Percentiles rank a stretch among this genome's conserved stretches.
Evolutionary conservation across 92 coral and sea anemone genomes (phyloP).

Genomic region (Hydrozoanthus gracilis): DNA sequence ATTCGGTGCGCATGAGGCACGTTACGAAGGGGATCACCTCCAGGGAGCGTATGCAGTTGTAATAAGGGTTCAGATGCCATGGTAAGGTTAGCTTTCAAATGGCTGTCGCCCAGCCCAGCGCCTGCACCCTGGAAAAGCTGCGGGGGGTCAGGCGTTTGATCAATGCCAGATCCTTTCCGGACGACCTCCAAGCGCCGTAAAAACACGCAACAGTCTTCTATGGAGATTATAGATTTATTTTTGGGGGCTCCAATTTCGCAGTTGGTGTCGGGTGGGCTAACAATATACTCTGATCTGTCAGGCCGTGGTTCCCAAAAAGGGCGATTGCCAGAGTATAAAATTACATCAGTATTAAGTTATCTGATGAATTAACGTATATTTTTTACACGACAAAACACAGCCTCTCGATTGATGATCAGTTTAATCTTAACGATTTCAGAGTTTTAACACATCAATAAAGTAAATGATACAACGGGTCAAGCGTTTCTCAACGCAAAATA

Average conservation of each 20-base stretch:
- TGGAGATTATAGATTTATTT: conserved; percentile 50
- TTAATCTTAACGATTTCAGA: neutral
- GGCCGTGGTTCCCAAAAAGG: conserved; percentile 65
- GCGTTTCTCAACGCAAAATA: too few species aligned
- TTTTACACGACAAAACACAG: neutral
- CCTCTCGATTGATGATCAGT: neutral
- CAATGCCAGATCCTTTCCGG: conserved; percentile 61
- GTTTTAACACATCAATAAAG: too few species aligned
- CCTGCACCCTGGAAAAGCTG: conserved; percentile 74
- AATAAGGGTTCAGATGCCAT: conserved; percentile 50
- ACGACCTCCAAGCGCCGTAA: conserved; percentile 75
- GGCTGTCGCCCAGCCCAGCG: conserved; percentile 65
- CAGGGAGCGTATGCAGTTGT: conserved; percentile 63
- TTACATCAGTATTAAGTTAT: conserved; percentile 59
- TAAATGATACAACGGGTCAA: too few species aligned
- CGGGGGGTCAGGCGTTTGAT: conserved; percentile 60
- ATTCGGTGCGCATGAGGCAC: conserved; percentile 67
- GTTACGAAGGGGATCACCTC: conserved; percentile 78
- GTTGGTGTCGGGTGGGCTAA: conserved; percentile 4
- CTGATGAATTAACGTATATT: conserved; percentile 50
- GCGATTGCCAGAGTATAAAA: conserved; percentile 72
- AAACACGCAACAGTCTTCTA: conserved; percentile 68
- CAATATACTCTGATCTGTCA: conserved; percentile 53
- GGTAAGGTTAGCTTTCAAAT: conserved; percentile 66
- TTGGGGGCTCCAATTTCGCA: conserved; percentile 37